Conservation (phyloP, 2,113 vertebrate genomes). For the Ahaetulla prasina region DNA sequence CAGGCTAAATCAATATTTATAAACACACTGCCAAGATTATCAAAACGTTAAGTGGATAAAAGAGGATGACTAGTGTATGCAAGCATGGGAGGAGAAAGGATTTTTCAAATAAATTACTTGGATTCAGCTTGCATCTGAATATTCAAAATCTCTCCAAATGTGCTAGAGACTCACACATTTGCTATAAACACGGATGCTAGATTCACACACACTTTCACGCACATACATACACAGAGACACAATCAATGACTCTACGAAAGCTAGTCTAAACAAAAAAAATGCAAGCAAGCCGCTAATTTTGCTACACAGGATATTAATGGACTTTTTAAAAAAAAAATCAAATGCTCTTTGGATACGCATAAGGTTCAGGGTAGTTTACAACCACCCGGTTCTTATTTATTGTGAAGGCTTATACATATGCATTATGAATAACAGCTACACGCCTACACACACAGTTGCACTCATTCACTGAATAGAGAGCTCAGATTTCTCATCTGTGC, state of each 20-base stretch:
- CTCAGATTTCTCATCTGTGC: not conserved
- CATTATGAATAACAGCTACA: constrained; percentile 3
- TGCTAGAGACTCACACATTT: not conserved
- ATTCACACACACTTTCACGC: not conserved
- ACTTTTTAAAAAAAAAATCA: not conserved
- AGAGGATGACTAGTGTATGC: not conserved
- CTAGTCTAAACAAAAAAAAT: not conserved
- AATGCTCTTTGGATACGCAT: not conserved
- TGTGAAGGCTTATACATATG: not conserved
- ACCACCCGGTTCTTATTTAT: not conserved
- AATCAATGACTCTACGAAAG: not conserved
- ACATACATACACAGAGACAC: not conserved
- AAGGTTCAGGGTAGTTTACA: constrained; percentile 3
- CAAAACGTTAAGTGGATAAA: constrained; percentile 23
- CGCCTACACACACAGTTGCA: not conserved
- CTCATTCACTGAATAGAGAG: not conserved
- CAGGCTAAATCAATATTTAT: not conserved
- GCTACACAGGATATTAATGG: not conserved
- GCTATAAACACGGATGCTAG: not conserved
- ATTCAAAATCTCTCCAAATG: constrained; percentile 28
- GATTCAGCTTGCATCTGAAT: constrained; percentile 28
- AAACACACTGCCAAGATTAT: constrained; percentile 32
- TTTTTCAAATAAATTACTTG: constrained; percentile 44
- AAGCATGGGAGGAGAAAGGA: not conserved
- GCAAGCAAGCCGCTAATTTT: not conserved